Evolutionary conservation across 2,888 invertebrate species (phyloP).

Genomic region (Spodoptera picta): DNA sequence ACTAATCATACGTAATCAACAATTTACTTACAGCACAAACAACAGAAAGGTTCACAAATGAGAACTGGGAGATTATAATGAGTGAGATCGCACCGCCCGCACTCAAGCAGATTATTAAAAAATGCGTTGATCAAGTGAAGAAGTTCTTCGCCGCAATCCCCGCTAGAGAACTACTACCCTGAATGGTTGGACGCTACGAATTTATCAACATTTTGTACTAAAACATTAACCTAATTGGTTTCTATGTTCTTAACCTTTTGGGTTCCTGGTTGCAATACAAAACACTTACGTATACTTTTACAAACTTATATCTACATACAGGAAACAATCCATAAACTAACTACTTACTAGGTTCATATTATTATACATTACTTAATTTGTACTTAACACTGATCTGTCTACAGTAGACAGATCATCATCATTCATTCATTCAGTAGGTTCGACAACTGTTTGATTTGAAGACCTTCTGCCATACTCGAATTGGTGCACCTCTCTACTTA

Average conservation of each 20-base stretch:
- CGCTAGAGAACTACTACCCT: conserved; percentile 66
- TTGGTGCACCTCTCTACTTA: too few species aligned
- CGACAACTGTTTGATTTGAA: too few species aligned
- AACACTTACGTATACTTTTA: too few species aligned
- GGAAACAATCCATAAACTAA: too few species aligned
- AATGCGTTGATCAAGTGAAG: conserved; percentile 77
- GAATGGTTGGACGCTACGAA: conserved; percentile 68
- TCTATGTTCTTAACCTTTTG: background rate
- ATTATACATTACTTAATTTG: too few species aligned
- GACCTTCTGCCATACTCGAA: too few species aligned
- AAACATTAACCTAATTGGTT: conserved; percentile 9
- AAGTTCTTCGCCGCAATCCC: conserved; percentile 76
- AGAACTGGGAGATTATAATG: conserved; percentile 84
- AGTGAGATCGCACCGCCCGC: conserved; percentile 83
- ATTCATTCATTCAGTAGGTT: too few species aligned
- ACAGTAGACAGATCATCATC: too few species aligned
- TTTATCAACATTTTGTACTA: conserved; percentile 13
- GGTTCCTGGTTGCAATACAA: too few species aligned
- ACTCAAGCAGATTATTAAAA: conserved; percentile 77
- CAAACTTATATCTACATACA: too few species aligned
- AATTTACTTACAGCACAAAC: conserved; percentile 77
- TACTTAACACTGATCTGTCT: too few species aligned
- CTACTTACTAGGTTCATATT: too few species aligned
- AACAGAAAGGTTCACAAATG: conserved; percentile 81
- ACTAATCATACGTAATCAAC: conserved; percentile 39